A percentile compares a stretch with the other conserved stretches of the same genome.
These are phyloP conservation scores for Cenopis cana DNA, from an alignment of 2,888 invertebrate species.

Conservation along the genomic window DNA sequence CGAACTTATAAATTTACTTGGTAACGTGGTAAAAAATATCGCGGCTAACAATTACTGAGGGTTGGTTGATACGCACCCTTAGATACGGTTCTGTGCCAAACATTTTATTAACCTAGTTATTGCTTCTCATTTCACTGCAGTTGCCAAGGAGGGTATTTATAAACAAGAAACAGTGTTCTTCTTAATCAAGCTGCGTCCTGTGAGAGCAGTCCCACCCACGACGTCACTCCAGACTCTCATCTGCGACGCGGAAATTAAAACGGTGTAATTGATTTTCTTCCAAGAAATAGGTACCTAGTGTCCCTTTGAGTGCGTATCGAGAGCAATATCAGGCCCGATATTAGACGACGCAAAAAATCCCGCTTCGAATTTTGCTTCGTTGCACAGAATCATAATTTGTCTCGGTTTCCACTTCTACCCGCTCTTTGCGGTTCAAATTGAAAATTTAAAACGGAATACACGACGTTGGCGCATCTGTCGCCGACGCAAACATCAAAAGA, in stretches of 20 bases:
- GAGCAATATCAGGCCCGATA: slow-evolving; percentile 37
- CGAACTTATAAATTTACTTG: background rate
- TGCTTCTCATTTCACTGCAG: too few species aligned
- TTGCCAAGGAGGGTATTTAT: too few species aligned
- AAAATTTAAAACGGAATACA: background rate
- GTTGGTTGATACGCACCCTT: too few species aligned
- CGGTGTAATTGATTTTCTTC: slow-evolving; percentile 22
- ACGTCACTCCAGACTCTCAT: background rate
- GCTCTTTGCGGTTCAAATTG: slow-evolving; percentile 16
- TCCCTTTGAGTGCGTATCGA: slow-evolving; percentile 30
- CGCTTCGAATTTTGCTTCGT: slow-evolving; percentile 30
- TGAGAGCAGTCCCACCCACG: background rate
- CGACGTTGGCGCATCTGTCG: background rate
- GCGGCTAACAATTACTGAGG: too few species aligned
- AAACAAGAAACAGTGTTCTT: background rate
- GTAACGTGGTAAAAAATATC: too few species aligned
- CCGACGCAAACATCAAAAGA: background rate
- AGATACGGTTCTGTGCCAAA: too few species aligned
- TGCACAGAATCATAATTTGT: slow-evolving; percentile 40
- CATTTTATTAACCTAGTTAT: too few species aligned
- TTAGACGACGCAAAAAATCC: slow-evolving; percentile 30
- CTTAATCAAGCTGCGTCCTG: background rate
- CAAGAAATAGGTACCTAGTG: slow-evolving; percentile 36
- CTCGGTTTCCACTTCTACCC: slow-evolving; percentile 10
- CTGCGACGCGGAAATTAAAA: slow-evolving; percentile 19